phyloP scores from a whole-genome alignment of 2,113 vertebrate species.

The Megaceryle torquata region DNA sequence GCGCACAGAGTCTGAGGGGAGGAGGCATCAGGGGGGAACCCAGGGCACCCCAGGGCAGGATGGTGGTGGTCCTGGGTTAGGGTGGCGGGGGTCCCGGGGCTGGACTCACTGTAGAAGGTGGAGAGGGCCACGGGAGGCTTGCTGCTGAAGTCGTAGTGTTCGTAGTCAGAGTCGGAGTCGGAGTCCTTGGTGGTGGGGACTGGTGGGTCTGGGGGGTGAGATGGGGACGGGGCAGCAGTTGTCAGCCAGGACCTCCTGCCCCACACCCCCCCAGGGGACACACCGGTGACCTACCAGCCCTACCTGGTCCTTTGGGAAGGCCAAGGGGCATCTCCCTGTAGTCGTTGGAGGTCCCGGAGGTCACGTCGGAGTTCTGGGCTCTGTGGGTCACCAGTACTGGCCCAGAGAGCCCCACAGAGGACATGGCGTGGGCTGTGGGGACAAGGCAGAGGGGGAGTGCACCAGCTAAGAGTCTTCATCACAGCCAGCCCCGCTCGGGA shows the following conservation, averaged over 20 bases:
- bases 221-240: not conserved
- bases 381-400: not conserved
- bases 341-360: not conserved
- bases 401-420: not conserved
- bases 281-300: not conserved
- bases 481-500: not conserved
- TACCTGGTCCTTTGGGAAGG: constrained; percentile 70
- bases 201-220: not conserved
- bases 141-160: constrained; percentile 74
- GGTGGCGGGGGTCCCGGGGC: not conserved
- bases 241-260: rapidly evolving
- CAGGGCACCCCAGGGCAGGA: not conserved
- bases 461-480: rapidly evolving
- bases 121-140: constrained; percentile 72
- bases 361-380: rapidly evolving
- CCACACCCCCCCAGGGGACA: not conserved
- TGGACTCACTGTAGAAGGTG: constrained; percentile 76
- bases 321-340: constrained; percentile 37
- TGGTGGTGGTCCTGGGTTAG: no score
- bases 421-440: not conserved
- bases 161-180: constrained; percentile 61
- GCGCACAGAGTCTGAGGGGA: constrained; percentile 67
- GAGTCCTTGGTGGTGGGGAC: not conserved
- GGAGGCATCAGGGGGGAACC: not conserved
- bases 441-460: not conserved